Conservation (phyloP, 2,797 vertebrate genomes). For the Notamacropus eugenii region DNA sequence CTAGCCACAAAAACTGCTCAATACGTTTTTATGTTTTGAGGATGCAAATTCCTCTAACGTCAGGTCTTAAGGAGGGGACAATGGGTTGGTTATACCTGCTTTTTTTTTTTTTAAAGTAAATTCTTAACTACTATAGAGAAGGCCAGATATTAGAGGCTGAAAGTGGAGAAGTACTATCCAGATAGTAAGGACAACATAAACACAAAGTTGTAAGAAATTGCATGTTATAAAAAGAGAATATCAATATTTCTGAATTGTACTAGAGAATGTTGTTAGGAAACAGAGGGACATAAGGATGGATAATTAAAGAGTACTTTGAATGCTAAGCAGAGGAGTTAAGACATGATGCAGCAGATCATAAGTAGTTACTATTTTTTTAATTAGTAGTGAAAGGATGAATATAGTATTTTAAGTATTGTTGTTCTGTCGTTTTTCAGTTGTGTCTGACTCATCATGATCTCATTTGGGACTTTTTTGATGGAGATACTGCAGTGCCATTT, state of each 20-base stretch:
- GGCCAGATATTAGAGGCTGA: too few relatives aligned
- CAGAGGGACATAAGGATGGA: background rate
- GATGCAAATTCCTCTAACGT: background rate
- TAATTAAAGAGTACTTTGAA: background rate
- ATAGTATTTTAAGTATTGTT: background rate
- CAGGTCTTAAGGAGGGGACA: background rate
- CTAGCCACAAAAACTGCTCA: background rate
- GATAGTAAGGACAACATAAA: too few relatives aligned
- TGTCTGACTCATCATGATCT: too few relatives aligned
- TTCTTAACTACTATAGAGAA: too few relatives aligned
- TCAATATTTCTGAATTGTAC: background rate
- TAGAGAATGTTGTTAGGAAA: background rate
- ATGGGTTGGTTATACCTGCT: background rate
- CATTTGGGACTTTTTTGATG: background rate
- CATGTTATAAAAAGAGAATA: background rate
- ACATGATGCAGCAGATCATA: background rate
- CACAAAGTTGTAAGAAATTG: background rate
- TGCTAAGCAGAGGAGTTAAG: background rate
- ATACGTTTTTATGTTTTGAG: background rate
- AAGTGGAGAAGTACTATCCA: too few relatives aligned
- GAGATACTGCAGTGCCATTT: background rate
- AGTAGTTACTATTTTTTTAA: background rate
- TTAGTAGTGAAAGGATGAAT: background rate
- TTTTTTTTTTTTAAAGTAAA: background rate
- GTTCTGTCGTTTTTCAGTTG: background rate